phyloP scores from a whole-genome alignment of 2,113 vertebrate species.

The Verasper variegatus region DNA sequence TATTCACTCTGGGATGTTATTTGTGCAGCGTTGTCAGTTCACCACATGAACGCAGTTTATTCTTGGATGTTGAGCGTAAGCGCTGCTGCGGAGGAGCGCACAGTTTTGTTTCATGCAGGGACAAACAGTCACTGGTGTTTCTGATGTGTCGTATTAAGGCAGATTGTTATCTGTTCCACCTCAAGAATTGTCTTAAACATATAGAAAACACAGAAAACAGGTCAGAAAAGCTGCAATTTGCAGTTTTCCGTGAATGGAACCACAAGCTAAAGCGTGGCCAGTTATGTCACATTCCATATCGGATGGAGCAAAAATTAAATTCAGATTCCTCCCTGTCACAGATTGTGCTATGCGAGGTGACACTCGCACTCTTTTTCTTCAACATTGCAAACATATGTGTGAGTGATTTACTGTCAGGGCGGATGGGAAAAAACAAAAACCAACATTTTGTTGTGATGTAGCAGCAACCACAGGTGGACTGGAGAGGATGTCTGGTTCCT shows the following conservation, averaged over 20 bases:
- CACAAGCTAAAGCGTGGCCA: constrained; percentile 29
- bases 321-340: constrained; percentile 30
- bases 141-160: background rate
- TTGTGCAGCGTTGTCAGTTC: constrained; percentile 59
- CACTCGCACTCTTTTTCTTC: constrained; percentile 7
- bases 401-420: constrained; percentile 28
- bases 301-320: constrained; percentile 42
- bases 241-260: background rate
- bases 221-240: constrained; percentile 33
- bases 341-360: constrained; percentile 44
- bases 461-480: constrained; percentile 31
- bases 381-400: constrained; percentile 13
- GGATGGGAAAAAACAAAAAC: constrained; percentile 16
- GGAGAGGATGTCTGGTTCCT: background rate
- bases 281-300: constrained; percentile 74
- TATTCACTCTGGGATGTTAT: constrained; percentile 42
- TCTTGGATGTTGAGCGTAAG: constrained; percentile 29
- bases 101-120: background rate
- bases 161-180: constrained; percentile 5
- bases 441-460: constrained; percentile 44
- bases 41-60: constrained; percentile 58
- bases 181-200: constrained; percentile 57
- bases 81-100: constrained; percentile 12
- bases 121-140: background rate
- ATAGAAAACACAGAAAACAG: constrained; percentile 19